These are phyloP conservation scores for Muschampia plurimacula DNA, from an alignment of 2,888 invertebrate genomes.

Conservation along the genomic window DNA sequence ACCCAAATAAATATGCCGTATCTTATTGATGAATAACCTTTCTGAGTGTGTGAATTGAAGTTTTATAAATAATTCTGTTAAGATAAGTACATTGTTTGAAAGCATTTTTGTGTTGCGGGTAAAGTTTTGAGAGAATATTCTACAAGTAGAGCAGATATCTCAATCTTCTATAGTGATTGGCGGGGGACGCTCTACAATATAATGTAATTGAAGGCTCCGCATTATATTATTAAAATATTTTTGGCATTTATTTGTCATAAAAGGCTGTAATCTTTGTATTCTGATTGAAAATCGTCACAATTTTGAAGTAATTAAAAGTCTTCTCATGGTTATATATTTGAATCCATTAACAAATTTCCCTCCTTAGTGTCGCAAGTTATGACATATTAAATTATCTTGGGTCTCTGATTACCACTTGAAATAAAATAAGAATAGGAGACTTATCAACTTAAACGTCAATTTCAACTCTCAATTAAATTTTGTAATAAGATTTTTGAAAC, in stretches of 20 bases:
- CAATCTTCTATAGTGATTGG: conserved; percentile 42
- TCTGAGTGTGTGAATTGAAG: conserved; percentile 19
- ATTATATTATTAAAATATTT: conserved; percentile 9
- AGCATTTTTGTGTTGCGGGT: conserved; percentile 51
- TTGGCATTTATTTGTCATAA: neutral
- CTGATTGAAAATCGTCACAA: too few species aligned
- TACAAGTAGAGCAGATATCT: conserved; percentile 41
- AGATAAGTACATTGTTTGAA: conserved; percentile 44
- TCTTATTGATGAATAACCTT: conserved; percentile 28
- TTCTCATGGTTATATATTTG: too few species aligned
- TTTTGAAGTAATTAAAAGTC: too few species aligned
- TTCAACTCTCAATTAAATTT: neutral
- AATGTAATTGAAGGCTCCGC: neutral
- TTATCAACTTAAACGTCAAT: too few species aligned
- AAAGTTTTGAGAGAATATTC: conserved; percentile 46
- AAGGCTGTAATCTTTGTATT: too few species aligned
- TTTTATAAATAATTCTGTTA: conserved; percentile 29
- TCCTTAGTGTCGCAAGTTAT: too few species aligned
- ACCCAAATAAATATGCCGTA: conserved; percentile 10
- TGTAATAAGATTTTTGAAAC: neutral
- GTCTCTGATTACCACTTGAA: too few species aligned
- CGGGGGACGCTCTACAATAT: conserved; percentile 29
- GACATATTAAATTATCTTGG: too few species aligned
- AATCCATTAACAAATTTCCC: too few species aligned
- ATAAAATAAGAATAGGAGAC: too few species aligned